A percentile compares a stretch with the other conserved stretches of the same genome.
Conservation (phyloP, 1,140 invertebrate species). For the Helicoverpa zea region DNA sequence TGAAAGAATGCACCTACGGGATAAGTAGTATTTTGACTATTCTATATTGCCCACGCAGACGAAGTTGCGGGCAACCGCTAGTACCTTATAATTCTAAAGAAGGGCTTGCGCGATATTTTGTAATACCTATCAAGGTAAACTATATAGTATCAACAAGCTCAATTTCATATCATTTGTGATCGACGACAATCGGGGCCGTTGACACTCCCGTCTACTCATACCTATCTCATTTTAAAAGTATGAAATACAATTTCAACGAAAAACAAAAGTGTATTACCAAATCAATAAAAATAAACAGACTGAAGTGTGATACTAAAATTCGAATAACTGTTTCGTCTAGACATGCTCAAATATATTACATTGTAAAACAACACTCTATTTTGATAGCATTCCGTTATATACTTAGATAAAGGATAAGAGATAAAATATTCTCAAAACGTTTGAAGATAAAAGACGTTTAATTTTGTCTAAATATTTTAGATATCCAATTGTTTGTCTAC, state of each 20-base stretch:
- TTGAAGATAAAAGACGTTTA: background rate
- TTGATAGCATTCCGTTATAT: background rate
- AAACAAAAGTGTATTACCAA: slow-evolving; percentile 22
- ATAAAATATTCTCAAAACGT: background rate
- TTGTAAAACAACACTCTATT: slow-evolving; percentile 21
- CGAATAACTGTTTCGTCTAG: slow-evolving; percentile 21
- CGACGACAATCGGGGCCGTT: too few species aligned
- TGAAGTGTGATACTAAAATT: background rate
- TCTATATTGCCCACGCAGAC: too few species aligned
- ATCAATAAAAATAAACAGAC: slow-evolving; percentile 26
- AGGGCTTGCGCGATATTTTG: too few species aligned
- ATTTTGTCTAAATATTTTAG: background rate
- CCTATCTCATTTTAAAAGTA: background rate
- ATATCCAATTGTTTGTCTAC: background rate
- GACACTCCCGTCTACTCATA: too few species aligned
- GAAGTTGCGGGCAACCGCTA: too few species aligned
- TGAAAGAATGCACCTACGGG: too few species aligned
- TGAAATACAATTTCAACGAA: background rate
- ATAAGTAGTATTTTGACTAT: too few species aligned
- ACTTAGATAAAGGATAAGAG: background rate
- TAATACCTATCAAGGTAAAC: too few species aligned
- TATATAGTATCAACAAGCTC: too few species aligned
- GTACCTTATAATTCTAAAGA: too few species aligned
- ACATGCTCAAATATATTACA: slow-evolving; percentile 23
- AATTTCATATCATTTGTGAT: too few species aligned